Evolutionary conservation across 1,140 invertebrate species (phyloP).

Genomic region (Penaeus vannamei): DNA sequence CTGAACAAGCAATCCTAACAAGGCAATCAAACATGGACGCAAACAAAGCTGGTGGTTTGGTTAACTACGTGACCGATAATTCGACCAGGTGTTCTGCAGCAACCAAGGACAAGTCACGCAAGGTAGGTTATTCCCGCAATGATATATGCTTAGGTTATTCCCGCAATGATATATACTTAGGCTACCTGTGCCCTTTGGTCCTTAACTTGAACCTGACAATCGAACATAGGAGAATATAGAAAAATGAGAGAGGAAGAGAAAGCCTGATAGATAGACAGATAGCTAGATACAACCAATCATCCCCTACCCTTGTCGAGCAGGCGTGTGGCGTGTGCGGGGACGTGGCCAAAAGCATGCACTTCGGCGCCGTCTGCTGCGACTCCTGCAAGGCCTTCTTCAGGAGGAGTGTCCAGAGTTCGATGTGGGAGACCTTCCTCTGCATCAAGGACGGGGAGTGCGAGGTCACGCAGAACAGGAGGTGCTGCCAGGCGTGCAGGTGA

Average conservation of each 20-base stretch:
- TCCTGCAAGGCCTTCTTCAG: constrained; percentile 71
- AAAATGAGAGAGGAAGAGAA: not conserved
- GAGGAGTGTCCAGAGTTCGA: constrained; percentile 70
- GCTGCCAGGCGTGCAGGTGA: constrained; percentile 70
- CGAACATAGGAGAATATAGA: no score
- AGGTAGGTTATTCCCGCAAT: no score
- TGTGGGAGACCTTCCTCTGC: constrained; percentile 69
- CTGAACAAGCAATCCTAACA: no score
- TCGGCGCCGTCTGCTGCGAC: constrained; percentile 69
- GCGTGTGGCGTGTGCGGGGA: constrained; percentile 68
- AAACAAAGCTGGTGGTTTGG: no score
- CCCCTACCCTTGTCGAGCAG: not conserved
- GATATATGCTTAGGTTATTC: no score
- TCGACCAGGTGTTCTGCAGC: no score
- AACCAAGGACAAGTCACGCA: no score
- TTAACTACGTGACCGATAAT: no score
- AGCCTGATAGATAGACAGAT: not conserved
- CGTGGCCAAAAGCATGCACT: constrained; percentile 68
- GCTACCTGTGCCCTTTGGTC: no score
- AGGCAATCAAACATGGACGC: no score
- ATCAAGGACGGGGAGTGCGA: constrained; percentile 69
- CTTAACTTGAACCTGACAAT: no score
- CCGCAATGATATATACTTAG: no score
- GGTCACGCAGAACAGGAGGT: constrained; percentile 69
- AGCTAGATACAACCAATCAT: not conserved